phyloP scores from a whole-genome alignment of 1,140 invertebrate species.

The Lepidurus couesii region DNA sequence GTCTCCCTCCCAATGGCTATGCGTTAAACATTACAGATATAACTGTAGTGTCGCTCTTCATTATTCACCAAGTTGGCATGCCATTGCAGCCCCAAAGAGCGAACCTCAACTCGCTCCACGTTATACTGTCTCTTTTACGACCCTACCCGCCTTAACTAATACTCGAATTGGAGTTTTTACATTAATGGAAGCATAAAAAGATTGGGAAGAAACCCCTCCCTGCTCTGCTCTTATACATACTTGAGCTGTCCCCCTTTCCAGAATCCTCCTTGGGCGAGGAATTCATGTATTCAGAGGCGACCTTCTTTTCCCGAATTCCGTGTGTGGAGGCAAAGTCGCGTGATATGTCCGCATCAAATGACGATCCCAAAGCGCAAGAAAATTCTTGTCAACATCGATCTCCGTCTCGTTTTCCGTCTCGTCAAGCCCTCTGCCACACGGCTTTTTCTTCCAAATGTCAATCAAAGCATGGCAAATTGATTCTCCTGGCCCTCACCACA shows the following conservation, averaged over 20 bases:
- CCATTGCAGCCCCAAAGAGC: too few species aligned
- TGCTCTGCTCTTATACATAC: background rate
- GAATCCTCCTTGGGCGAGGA: background rate
- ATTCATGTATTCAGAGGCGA: too few species aligned
- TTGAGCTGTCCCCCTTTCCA: background rate
- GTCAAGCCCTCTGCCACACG: background rate
- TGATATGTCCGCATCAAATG: background rate
- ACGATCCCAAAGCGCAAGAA: background rate
- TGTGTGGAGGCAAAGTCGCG: background rate
- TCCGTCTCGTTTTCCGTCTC: background rate
- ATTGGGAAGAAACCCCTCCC: background rate
- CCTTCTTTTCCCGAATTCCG: background rate
- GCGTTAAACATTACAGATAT: too few species aligned
- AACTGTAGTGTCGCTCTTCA: background rate
- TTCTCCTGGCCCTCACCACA: background rate
- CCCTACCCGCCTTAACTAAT: background rate
- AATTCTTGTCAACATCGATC: background rate
- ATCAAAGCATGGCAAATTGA: background rate
- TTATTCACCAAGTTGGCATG: background rate
- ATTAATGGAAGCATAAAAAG: background rate
- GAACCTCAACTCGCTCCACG: background rate
- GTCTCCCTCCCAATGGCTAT: background rate
- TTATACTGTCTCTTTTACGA: background rate
- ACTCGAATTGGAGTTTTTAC: background rate
- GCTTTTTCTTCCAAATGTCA: background rate